Percentiles rank a stretch among this genome's conserved stretches.
These are phyloP conservation scores for Diprion similis DNA, from an alignment of 1,140 invertebrate species.

Conservation along the genomic window DNA sequence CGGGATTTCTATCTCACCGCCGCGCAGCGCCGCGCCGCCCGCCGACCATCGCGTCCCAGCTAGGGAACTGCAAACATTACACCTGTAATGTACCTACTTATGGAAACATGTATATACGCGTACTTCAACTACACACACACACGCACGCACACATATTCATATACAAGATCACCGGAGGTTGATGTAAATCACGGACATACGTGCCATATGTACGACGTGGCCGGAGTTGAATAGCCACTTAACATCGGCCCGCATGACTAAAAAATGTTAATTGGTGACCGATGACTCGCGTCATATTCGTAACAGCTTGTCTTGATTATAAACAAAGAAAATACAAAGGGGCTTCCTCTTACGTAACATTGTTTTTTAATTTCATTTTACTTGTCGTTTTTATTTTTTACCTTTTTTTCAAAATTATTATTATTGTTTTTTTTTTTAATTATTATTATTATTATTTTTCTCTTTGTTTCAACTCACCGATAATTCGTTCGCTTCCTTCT, in stretches of 20 bases:
- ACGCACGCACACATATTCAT: neutral
- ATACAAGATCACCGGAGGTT: too few species aligned
- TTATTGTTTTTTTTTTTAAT: too few species aligned
- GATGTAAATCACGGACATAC: neutral
- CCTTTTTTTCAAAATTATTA: too few species aligned
- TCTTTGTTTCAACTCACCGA: neutral
- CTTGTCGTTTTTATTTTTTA: too few species aligned
- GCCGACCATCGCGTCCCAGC: neutral
- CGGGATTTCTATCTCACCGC: neutral
- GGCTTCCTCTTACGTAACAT: neutral
- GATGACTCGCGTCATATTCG: neutral
- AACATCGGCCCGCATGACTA: neutral
- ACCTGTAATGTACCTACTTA: too few species aligned
- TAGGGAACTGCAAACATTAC: neutral
- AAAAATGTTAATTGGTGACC: slow-evolving; percentile 5
- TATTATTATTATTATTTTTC: neutral
- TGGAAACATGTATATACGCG: neutral
- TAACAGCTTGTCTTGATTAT: neutral
- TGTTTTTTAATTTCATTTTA: too few species aligned
- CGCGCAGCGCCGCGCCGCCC: too few species aligned
- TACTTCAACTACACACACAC: neutral
- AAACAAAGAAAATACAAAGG: too few species aligned
- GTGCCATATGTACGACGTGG: neutral
- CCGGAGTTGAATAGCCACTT: neutral
- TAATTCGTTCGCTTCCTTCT: neutral